Percentiles rank a stretch among this genome's conserved stretches.
phyloP scores from a whole-genome alignment of 1,140 invertebrate genomes.

The Drosophila ercepeae region DNA sequence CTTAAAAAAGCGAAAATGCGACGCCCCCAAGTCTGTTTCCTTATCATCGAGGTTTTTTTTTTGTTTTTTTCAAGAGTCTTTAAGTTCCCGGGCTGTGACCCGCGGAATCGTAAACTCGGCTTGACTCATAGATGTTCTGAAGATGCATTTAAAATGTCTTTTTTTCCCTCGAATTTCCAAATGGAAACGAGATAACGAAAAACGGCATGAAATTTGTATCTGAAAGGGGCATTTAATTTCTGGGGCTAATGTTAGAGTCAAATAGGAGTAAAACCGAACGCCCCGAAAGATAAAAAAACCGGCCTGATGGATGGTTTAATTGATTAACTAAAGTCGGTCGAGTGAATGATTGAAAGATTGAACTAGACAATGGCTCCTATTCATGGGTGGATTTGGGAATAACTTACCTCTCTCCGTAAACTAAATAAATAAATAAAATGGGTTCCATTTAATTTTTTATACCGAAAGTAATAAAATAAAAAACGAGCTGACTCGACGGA shows the following conservation, averaged over 20 bases:
- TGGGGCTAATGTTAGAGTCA: background rate
- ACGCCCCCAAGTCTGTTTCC: slow-evolving; percentile 64
- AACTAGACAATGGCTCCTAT: slow-evolving; percentile 25
- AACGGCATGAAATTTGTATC: slow-evolving; percentile 17
- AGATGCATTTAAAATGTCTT: slow-evolving; percentile 11
- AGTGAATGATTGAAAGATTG: slow-evolving; percentile 29
- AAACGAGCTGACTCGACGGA: slow-evolving; percentile 27
- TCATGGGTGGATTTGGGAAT: slow-evolving; percentile 2
- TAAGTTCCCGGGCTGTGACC: slow-evolving; percentile 55
- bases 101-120: slow-evolving; percentile 47
- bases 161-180: background rate
- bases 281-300: slow-evolving; percentile 13
- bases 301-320: slow-evolving; percentile 30
- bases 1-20: slow-evolving; percentile 13
- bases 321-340: slow-evolving; percentile 19
- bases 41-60: slow-evolving; percentile 29
- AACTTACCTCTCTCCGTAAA: background rate
- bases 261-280: background rate
- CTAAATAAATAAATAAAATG: slow-evolving; percentile 5
- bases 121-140: slow-evolving; percentile 32
- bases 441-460: slow-evolving; percentile 17
- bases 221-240: slow-evolving; percentile 9
- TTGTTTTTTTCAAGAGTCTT: slow-evolving; percentile 23
- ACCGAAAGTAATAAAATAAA: slow-evolving; percentile 17
- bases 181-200: background rate